These are phyloP conservation scores for Lypha dubia DNA, from an alignment of 2,888 invertebrate species.

Conservation along the genomic window DNA sequence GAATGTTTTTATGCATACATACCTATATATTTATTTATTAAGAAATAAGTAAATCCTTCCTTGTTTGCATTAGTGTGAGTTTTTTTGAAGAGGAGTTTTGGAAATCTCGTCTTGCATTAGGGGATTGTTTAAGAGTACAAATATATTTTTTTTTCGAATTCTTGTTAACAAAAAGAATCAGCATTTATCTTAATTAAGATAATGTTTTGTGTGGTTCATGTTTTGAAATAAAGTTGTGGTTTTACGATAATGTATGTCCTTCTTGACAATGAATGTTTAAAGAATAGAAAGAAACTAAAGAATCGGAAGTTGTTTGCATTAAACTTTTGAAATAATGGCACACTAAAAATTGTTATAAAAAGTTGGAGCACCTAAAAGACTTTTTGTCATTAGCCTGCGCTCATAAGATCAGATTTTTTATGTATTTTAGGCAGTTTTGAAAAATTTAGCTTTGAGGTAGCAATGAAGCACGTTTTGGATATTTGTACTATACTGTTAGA, in stretches of 20 bases:
- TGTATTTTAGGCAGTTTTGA: no score
- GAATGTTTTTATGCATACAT: no score
- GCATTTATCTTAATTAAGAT: conserved; percentile 72
- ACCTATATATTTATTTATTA: conserved; percentile 41
- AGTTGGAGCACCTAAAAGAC: no score
- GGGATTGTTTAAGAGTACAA: conserved; percentile 46
- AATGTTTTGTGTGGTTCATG: conserved; percentile 68
- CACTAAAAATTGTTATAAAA: no score
- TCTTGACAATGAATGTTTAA: not conserved
- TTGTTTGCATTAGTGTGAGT: not conserved
- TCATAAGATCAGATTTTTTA: no score
- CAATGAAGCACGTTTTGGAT: no score
- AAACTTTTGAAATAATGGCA: no score
- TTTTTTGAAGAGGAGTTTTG: not conserved
- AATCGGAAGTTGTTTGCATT: not conserved
- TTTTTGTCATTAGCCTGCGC: no score
- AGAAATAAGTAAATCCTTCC: conserved; percentile 39
- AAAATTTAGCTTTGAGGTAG: no score
- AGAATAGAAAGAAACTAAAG: not conserved
- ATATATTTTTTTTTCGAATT: conserved; percentile 33
- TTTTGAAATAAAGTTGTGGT: conserved; percentile 65
- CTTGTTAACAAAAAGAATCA: conserved; percentile 24
- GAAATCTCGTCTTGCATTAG: conserved; percentile 54
- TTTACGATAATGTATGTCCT: conserved; percentile 41
- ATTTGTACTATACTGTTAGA: no score